Evolutionary conservation across 2,888 invertebrate genomes (phyloP), one percentile per base, ranked within the genome.

Genomic region (Dryocosmus kuriphilus): DNA sequence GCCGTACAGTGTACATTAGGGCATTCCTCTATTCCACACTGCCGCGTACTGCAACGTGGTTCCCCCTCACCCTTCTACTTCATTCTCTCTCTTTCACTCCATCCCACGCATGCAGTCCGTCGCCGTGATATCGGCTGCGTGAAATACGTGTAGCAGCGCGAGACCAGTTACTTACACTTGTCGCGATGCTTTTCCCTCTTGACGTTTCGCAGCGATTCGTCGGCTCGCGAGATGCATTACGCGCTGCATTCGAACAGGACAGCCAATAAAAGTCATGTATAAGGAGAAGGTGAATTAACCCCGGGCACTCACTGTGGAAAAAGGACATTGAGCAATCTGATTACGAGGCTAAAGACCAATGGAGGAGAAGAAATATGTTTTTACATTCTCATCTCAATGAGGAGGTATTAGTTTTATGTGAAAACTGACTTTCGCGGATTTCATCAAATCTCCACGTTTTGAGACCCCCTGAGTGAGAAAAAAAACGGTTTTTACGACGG

Each of bases 311-410:
- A 11, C 46, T 79, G 76, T 51, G 46, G 85, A 87, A 83, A 85
- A 85, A 85, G 84, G 84, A 84, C 85, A 86, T 87, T 89, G 90
- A 90, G 46, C 19, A 46, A 46, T 46, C n/a, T 19, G 19, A 46
- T 46, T 19, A n/a, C 46, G 19, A 46, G 9, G 19, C 11, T 19
- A 46, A 19, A 19, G 19, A 46, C 7, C 19, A 46, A 46, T 38
- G 38, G 38, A 9, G 2, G 0, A 3, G 0, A 3, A 38, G 14
- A 38, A 38, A 1, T 14, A 11, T 32, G 32, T 38, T 38, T 38
- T 38, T 38, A n/a, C n/a, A n/a, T n/a, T n/a, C n/a, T n/a, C n/a
- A n/a, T n/a, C n/a, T n/a, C n/a, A n/a, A n/a, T n/a, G n/a, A n/a
- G n/a, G n/a, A n/a, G n/a, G n/a, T n/a, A n/a, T n/a, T n/a, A n/a